These are phyloP conservation scores for Sternarchorhynchus goeldii DNA, from an alignment of 2,797 vertebrate genomes.

Conservation along the genomic window DNA sequence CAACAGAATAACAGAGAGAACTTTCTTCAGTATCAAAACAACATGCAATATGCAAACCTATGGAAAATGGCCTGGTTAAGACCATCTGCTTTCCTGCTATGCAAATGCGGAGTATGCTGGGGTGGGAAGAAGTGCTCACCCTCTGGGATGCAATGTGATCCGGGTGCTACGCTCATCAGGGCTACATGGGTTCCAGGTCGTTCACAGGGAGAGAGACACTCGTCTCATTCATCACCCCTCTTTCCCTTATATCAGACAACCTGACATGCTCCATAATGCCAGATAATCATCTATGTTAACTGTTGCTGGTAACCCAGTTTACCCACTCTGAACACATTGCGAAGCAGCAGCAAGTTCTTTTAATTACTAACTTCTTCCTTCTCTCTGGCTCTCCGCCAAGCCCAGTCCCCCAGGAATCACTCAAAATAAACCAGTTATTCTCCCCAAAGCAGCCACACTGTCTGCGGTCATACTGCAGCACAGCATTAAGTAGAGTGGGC, in stretches of 20 bases:
- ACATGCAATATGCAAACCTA: constrained; percentile 50
- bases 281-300: constrained; percentile 60
- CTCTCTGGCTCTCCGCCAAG: constrained; percentile 29
- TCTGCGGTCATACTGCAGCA: constrained; percentile 38
- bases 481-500: constrained; percentile 32
- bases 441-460: constrained; percentile 43
- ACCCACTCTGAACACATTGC: constrained; percentile 52
- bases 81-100: constrained; percentile 50
- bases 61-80: constrained; percentile 47
- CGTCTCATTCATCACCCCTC: constrained; percentile 34
- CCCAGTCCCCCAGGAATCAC: constrained; percentile 43
- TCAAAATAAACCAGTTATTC: constrained; percentile 54
- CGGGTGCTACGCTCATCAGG: constrained; percentile 35
- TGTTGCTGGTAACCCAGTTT: constrained; percentile 56
- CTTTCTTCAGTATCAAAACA: constrained; percentile 39
- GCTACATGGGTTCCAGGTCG: constrained; percentile 34
- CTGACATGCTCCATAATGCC: constrained; percentile 52
- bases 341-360: constrained; percentile 48
- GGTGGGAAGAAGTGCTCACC: constrained; percentile 6
- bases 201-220: constrained; percentile 23
- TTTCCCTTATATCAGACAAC: constrained; percentile 52
- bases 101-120: constrained; percentile 36
- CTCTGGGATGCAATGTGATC: constrained; percentile 28
- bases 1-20: constrained; percentile 11
- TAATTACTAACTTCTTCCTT: constrained; percentile 56